Conservation (phyloP, 1,140 invertebrate species). For the Homarus americanus region DNA sequence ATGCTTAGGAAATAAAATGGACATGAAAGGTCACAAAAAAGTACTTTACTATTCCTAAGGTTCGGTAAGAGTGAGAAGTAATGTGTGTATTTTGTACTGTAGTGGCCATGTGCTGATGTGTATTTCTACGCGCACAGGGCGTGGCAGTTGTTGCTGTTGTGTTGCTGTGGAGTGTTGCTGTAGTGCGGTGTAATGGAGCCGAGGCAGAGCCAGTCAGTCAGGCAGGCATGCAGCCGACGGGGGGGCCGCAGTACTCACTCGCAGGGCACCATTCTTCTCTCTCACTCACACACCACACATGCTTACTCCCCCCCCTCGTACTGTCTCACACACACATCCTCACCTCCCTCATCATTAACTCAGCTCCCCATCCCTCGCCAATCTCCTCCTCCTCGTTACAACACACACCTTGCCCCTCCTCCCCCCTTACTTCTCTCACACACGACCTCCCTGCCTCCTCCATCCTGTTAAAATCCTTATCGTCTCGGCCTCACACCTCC, state of each 20-base stretch:
- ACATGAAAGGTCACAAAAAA: slow-evolving; percentile 38
- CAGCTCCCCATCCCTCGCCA: too few species aligned
- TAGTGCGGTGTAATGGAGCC: slow-evolving; percentile 57
- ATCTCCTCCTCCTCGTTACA: not conserved
- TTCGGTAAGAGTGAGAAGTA: slow-evolving; percentile 15
- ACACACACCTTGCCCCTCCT: not conserved
- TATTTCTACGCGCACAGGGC: slow-evolving; percentile 65
- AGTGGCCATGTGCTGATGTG: slow-evolving; percentile 56
- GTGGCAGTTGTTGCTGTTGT: slow-evolving; percentile 66
- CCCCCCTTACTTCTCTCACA: not conserved
- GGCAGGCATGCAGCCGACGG: slow-evolving; percentile 56
- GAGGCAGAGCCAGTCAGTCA: slow-evolving; percentile 57
- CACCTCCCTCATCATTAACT: not conserved
- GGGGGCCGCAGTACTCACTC: slow-evolving; percentile 47
- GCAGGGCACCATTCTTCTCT: slow-evolving; percentile 47
- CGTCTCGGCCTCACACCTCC: not conserved
- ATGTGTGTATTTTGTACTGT: slow-evolving; percentile 37
- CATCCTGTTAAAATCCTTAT: not conserved
- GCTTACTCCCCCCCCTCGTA: not conserved
- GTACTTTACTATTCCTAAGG: slow-evolving; percentile 47
- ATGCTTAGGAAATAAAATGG: slow-evolving; percentile 58
- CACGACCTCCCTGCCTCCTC: not conserved
- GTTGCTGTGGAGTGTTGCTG: slow-evolving; percentile 64
- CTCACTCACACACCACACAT: not conserved
- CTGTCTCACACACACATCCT: not conserved